These are phyloP conservation scores for Salpingus planirostris DNA, from an alignment of 2,888 invertebrate species.

Conservation along the genomic window DNA sequence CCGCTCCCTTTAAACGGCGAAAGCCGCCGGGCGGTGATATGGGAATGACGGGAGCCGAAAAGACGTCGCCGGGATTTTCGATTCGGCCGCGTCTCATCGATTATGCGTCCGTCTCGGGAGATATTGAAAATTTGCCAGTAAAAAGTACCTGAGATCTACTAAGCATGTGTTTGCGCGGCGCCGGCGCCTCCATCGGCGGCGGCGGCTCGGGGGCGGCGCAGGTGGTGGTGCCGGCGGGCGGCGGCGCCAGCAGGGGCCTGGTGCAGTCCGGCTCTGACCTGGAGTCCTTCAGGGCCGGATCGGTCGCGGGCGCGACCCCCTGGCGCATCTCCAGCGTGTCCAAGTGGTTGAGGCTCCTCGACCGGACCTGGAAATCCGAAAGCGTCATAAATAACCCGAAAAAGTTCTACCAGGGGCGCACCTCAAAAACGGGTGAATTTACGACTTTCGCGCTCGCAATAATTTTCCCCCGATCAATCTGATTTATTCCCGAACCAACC, in stretches of 20 bases:
- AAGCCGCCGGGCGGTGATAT: too few relatives aligned
- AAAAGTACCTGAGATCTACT: constrained; percentile 54
- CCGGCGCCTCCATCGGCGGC: constrained; percentile 33
- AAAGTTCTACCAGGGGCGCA: too few relatives aligned
- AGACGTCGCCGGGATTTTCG: too few relatives aligned
- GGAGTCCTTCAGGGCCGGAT: constrained; percentile 36
- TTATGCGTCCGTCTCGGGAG: too few relatives aligned
- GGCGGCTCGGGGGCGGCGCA: constrained; percentile 32
- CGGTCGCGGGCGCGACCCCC: constrained; percentile 26
- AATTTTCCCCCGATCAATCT: too few relatives aligned
- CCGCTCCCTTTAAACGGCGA: too few relatives aligned
- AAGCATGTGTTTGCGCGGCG: constrained; percentile 45
- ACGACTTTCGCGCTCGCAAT: too few relatives aligned
- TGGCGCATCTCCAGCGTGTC: constrained; percentile 53
- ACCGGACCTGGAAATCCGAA: constrained; percentile 55
- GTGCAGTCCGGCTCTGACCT: constrained; percentile 42
- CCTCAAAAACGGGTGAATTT: too few relatives aligned
- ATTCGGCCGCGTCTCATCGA: too few relatives aligned
- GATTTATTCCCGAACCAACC: constrained; percentile 1
- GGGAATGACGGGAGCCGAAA: too few relatives aligned
- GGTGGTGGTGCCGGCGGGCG: constrained; percentile 24
- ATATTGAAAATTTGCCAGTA: too few relatives aligned
- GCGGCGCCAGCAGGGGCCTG: constrained; percentile 33
- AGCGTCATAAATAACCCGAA: too few relatives aligned
- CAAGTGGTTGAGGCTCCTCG: constrained; percentile 63